phyloP scores from a whole-genome alignment of 2,888 invertebrate species.

The Sepioteuthis lessoniana region DNA sequence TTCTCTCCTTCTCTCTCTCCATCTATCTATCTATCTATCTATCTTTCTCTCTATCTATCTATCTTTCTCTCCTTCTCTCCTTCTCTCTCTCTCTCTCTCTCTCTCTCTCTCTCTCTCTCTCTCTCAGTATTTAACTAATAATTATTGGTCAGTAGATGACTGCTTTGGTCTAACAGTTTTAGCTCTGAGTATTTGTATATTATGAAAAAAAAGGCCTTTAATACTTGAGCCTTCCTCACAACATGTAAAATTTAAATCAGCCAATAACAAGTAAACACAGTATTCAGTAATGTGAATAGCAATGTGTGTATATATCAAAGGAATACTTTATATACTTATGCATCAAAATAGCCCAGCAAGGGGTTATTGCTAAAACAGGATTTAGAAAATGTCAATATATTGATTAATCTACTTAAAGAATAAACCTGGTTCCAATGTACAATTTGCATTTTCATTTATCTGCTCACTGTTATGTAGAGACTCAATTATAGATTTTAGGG shows the following conservation, averaged over 20 bases:
- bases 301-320: background rate
- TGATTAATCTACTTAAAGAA: background rate
- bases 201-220: background rate
- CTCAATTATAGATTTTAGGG: too few relatives aligned
- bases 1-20: too few relatives aligned
- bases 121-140: too few relatives aligned
- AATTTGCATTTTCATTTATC: too few relatives aligned
- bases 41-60: too few relatives aligned
- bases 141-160: too few relatives aligned
- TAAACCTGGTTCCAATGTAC: too few relatives aligned
- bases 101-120: too few relatives aligned
- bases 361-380: background rate
- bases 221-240: background rate
- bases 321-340: background rate
- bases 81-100: too few relatives aligned
- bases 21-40: too few relatives aligned
- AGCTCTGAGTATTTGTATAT: background rate
- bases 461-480: too few relatives aligned
- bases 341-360: background rate
- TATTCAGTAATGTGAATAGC: background rate
- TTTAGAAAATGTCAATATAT: background rate
- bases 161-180: background rate
- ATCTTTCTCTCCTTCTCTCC: too few relatives aligned
- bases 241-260: background rate
- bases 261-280: background rate